These are phyloP conservation scores for Gavia stellata DNA, from an alignment of 2,113 vertebrate species.

Conservation along the genomic window DNA sequence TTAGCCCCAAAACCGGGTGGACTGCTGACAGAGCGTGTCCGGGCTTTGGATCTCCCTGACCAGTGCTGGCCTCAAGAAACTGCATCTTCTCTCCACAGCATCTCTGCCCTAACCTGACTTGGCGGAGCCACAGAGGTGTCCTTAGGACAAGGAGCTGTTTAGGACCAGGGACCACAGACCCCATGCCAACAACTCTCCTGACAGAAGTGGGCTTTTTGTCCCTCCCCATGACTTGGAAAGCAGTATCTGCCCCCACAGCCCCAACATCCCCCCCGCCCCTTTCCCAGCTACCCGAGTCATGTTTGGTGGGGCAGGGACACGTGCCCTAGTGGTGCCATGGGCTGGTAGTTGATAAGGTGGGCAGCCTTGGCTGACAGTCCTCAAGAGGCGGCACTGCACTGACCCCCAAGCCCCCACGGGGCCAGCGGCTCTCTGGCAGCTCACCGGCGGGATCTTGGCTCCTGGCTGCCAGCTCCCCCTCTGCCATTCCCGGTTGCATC, in stretches of 20 bases:
- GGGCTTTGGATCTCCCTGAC: not conserved
- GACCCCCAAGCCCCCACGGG: fast-evolving
- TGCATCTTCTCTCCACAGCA: not conserved
- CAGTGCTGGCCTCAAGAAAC: not conserved
- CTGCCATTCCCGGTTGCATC: not conserved
- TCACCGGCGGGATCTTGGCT: not conserved
- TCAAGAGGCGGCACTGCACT: not conserved
- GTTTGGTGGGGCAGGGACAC: not conserved
- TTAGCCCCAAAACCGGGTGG: not conserved
- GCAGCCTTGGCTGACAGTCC: not conserved
- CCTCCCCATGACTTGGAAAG: not conserved
- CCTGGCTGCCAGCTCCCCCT: not conserved
- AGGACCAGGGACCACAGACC: not conserved
- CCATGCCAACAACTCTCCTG: not conserved
- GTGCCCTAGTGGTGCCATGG: not conserved
- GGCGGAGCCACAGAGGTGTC: not conserved
- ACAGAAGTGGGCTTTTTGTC: not conserved
- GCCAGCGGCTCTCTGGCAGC: not conserved
- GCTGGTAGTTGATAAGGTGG: not conserved
- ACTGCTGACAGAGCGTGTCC: fast-evolving
- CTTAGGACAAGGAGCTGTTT: not conserved
- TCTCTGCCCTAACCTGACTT: not conserved
- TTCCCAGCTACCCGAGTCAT: not conserved
- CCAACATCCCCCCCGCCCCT: no score
- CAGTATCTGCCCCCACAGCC: not conserved